These are phyloP conservation scores for Meghimatium bilineatum DNA, from an alignment of 2,888 invertebrate genomes.

Conservation along the genomic window DNA sequence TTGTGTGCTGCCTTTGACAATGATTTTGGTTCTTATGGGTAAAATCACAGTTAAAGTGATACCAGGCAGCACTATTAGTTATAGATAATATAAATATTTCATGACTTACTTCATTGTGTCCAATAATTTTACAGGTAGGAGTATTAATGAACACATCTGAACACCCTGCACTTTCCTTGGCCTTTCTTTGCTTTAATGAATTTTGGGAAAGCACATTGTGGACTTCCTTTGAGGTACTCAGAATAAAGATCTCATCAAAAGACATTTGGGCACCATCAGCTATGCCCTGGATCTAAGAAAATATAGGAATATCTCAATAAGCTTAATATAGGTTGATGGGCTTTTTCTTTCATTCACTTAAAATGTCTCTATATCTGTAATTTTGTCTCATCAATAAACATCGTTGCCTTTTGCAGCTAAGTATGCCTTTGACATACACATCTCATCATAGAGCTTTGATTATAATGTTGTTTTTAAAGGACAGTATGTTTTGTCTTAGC, in stretches of 20 bases:
- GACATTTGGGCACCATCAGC: slow-evolving; percentile 57
- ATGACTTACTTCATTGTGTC: slow-evolving; percentile 44
- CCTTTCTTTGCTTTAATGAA: not conserved
- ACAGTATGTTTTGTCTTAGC: too few species aligned
- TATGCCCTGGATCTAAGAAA: slow-evolving; percentile 54
- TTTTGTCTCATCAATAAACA: too few species aligned
- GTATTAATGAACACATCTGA: slow-evolving; percentile 57
- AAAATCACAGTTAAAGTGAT: not conserved
- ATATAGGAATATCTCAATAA: not conserved
- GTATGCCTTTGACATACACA: too few species aligned
- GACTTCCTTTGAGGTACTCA: slow-evolving; percentile 57
- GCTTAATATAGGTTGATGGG: too few species aligned
- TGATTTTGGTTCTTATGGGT: too few species aligned
- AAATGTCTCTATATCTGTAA: too few species aligned
- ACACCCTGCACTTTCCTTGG: slow-evolving; percentile 53
- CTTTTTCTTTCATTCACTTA: too few species aligned
- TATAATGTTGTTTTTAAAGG: too few species aligned
- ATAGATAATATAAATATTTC: not conserved
- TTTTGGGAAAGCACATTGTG: slow-evolving; percentile 41
- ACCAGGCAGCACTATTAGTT: not conserved
- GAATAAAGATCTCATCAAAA: slow-evolving; percentile 58
- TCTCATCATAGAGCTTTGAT: too few species aligned
- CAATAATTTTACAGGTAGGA: slow-evolving; percentile 41
- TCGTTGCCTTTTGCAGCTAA: too few species aligned
- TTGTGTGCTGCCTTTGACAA: too few species aligned